Base-by-base conservation (phyloP, 2,888 invertebrate species). In the Dusona sp. region DNA sequence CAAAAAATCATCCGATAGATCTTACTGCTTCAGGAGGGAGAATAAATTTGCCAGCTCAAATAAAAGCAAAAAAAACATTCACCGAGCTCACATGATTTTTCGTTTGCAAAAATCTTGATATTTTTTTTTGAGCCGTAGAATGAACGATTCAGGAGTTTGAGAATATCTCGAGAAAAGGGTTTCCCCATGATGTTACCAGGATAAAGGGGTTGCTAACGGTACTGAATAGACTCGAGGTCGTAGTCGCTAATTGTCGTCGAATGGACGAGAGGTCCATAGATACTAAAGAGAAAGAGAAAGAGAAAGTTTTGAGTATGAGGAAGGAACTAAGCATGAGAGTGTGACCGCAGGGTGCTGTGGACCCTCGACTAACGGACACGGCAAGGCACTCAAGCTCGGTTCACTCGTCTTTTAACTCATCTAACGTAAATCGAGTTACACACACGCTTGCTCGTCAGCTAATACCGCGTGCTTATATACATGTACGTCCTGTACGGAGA, bases 351-450 rank as follows among this genome's bases (percentile, higher is more conserved):
- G 91, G 51, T 68, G 73, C 64, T 89, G 89, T 86, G 89, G 89
- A 90, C 90, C 90, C 90, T 82, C 85, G 73, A 83, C 86, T 84
- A 83, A 79, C 68, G 84, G 91, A 93, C 93, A 93, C 90, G 91
- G 91, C 92, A 93, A 92, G 93, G 92, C 93, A 93, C 93, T 93
- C 93, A 93, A 92, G 91, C 91, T 91, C 90, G 92, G 91, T 92
- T 82, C 87, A 65, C 81, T 82, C 91, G 91, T 92, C 93, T 93
- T 92, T 93, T 92, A 92, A 92, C 92, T 92, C 91, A 89, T 90
- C 87, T 82, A 88, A 89, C 89, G 88, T 83, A 88, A 88, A 90
- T 87, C 87, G 90, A 91, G 90, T 86, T 67, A 89, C 65, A 78
- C 79, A 81, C 84, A 64, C 77, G 78, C 75, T 75, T 38, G 51